These are phyloP conservation scores for Lasioglossum pauxillum DNA, from an alignment of 2,888 invertebrate genomes.

Conservation along the genomic window DNA sequence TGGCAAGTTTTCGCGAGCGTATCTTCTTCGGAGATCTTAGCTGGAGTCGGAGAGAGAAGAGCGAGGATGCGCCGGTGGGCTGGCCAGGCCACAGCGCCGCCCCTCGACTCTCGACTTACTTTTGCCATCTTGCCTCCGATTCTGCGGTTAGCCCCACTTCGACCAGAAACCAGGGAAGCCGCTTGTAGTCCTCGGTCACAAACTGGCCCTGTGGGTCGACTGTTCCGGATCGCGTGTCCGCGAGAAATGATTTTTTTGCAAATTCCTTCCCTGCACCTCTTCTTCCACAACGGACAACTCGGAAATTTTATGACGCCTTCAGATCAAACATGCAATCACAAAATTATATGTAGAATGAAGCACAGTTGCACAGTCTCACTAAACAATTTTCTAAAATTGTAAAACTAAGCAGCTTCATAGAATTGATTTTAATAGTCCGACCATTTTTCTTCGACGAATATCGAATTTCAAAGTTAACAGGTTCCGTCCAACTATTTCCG, in stretches of 20 bases:
- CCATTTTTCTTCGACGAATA: no score
- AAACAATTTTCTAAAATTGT: not conserved
- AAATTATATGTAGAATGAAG: not conserved
- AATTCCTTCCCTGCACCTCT: not conserved
- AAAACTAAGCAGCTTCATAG: not conserved
- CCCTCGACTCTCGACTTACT: slow-evolving; percentile 81
- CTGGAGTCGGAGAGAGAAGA: slow-evolving; percentile 68
- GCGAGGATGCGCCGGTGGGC: slow-evolving; percentile 81
- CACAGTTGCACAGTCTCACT: not conserved
- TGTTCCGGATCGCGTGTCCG: slow-evolving; percentile 28
- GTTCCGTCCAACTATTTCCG: no score
- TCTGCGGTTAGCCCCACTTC: slow-evolving; percentile 80
- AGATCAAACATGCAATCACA: not conserved
- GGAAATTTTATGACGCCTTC: not conserved
- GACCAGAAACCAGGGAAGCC: slow-evolving; percentile 76
- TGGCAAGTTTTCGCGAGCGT: slow-evolving; percentile 69
- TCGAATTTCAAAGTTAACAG: no score
- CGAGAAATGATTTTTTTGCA: slow-evolving; percentile 13
- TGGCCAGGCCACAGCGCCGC: slow-evolving; percentile 82
- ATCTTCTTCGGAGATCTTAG: slow-evolving; percentile 61
- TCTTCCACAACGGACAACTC: not conserved
- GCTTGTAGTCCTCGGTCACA: slow-evolving; percentile 66
- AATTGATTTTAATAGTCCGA: no score
- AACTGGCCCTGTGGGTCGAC: slow-evolving; percentile 63
- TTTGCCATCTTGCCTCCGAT: slow-evolving; percentile 83